phyloP scores from a whole-genome alignment of 2,888 invertebrate genomes.

The Iphiclides podalirius region DNA sequence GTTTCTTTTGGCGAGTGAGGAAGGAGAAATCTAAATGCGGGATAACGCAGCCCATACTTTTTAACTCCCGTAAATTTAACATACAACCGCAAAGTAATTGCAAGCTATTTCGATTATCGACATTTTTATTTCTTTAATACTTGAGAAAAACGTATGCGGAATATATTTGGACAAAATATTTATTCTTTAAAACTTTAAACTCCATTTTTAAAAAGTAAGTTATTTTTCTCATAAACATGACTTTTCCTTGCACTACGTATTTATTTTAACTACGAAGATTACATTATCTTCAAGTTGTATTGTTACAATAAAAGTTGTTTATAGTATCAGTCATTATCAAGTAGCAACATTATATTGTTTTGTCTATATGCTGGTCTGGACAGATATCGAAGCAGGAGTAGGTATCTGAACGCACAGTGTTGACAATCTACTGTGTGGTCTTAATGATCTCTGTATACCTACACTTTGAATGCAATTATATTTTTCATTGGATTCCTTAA shows the following conservation, averaged over 20 bases:
- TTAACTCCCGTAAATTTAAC: no score
- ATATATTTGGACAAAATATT: no score
- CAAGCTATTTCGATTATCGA: no score
- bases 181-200: no score
- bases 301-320: slow-evolving; percentile 14
- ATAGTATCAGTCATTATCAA: slow-evolving; percentile 16
- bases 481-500: neutral
- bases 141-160: no score
- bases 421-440: slow-evolving; percentile 3
- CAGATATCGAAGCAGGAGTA: slow-evolving; percentile 9
- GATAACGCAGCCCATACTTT: no score
- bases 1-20: no score
- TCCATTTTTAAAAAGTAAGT: no score
- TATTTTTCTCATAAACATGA: no score
- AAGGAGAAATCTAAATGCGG: no score
- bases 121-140: no score
- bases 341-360: slow-evolving; percentile 16
- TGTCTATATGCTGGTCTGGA: slow-evolving; percentile 13
- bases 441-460: neutral
- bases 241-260: neutral
- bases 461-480: neutral
- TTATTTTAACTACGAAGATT: slow-evolving; percentile 4
- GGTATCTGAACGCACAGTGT: slow-evolving; percentile 9
- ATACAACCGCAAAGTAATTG: no score
- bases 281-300: slow-evolving; percentile 11